Evolutionary conservation across 2,888 invertebrate genomes (phyloP), one percentile per base, ranked within the genome.

Genomic region (Epistrophe eligans): DNA sequence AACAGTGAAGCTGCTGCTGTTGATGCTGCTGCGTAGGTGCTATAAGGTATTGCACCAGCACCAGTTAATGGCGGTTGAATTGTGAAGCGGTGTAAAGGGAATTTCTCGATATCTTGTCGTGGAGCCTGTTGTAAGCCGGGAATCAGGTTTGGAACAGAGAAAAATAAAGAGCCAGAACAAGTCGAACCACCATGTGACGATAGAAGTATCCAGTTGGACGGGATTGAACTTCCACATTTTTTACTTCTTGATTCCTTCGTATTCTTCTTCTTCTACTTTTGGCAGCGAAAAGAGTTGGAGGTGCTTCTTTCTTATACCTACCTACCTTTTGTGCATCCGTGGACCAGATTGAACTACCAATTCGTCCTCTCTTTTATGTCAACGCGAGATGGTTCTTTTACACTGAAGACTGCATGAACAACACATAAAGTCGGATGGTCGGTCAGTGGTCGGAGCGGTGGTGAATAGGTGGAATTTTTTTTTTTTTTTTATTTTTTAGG

Each of bases 111-210:
- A 17, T 58, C 35, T 76, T 60, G 35, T 74, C 17, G 17, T n/a
- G 52, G 50, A 52, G 32, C 60, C 70, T 52, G 64, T 52, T 45
- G 77, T 60, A 35, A 50, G 35, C 77, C 67, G 77, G 73, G 60
- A 66, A 83, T 76, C 87, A 66, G 74, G 85, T 87, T 87, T 83
- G 38, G 57, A 28, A 24, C 3, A 24, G 2, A 72, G 45, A 24
- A 64, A 79, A 48, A 62, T 48, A 43, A 43, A 43, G 17, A 35
- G 52, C 35, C 62, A 82, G 79, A 87, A 83, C 87, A 79, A 79
- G 87, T 83, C 82, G 79, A 87, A 83, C 83, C 87, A 87, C 87
- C 87, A 87, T 87, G 87, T 87, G 87, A 83, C 87, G 52, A 60
- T 43, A 52, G 32, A 57, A 40, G 57, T 35, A 77, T 73, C 55